phyloP scores from a whole-genome alignment of 2,888 invertebrate species.

The Drosophila nr. fundita region DNA sequence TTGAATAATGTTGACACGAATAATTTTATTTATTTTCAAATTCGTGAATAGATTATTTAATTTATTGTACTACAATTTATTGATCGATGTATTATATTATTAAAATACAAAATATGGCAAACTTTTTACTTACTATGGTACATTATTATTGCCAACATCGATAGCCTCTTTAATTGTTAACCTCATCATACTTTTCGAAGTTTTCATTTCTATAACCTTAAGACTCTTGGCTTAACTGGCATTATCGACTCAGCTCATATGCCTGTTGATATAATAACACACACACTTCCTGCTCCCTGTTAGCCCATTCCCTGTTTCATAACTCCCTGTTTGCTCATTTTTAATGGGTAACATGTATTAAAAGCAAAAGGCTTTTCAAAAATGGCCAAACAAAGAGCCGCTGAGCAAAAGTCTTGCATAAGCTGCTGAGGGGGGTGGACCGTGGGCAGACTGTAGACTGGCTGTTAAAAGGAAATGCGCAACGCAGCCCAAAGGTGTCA shows the following conservation, averaged over 20 bases:
- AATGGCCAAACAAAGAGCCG: conserved; percentile 37
- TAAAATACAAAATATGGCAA: background rate
- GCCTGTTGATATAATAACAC: background rate
- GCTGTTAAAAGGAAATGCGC: conserved; percentile 74
- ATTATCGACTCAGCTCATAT: background rate
- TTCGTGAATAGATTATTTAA: background rate
- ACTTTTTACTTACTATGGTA: background rate
- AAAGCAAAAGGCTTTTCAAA: conserved; percentile 28
- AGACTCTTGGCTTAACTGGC: background rate
- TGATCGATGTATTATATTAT: background rate
- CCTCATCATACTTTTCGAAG: background rate
- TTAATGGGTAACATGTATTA: conserved; percentile 1
- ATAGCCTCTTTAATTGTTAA: background rate
- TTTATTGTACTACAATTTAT: background rate
- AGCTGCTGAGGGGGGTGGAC: background rate
- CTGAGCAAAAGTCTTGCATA: conserved; percentile 16
- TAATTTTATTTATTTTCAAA: background rate
- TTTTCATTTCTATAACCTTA: background rate
- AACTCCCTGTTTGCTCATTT: background rate
- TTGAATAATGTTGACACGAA: background rate
- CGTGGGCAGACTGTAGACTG: conserved; percentile 9
- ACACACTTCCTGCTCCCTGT: fast-evolving
- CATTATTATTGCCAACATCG: background rate
- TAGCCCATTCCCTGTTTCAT: background rate
- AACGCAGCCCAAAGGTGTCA: conserved; percentile 79